phyloP scores from a whole-genome alignment of 2,888 invertebrate species.

The Dugesia japonica region DNA sequence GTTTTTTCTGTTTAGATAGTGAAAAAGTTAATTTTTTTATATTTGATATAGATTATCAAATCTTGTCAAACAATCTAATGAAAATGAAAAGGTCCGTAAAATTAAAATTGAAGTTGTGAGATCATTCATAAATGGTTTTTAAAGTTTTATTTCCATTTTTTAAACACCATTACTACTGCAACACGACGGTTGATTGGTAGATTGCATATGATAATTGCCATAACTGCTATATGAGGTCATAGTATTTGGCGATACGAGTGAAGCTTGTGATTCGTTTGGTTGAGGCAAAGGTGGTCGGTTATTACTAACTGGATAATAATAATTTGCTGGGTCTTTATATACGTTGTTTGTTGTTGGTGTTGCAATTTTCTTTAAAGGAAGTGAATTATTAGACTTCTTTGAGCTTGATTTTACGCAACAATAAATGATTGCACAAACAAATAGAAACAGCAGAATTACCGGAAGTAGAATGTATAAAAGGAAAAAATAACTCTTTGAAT shows the following conservation, averaged over 20 bases:
- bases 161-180: background rate
- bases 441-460: background rate
- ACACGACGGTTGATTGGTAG: background rate
- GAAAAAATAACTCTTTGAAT: background rate
- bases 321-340: background rate
- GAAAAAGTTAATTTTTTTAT: background rate
- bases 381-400: background rate
- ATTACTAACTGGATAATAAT: background rate
- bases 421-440: background rate
- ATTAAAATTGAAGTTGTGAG: background rate
- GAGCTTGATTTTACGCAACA: background rate
- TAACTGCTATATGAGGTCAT: background rate
- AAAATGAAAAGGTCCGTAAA: background rate
- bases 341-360: background rate
- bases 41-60: no score
- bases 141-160: background rate
- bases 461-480: background rate
- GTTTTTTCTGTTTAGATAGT: background rate
- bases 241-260: background rate
- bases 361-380: background rate
- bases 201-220: background rate
- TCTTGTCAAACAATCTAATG: background rate
- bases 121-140: no score
- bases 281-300: conserved; percentile 1
- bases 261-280: conserved; percentile 3